Evolutionary conservation across 1,140 invertebrate genomes (phyloP).

Genomic region (Euwallacea fornicatus): DNA sequence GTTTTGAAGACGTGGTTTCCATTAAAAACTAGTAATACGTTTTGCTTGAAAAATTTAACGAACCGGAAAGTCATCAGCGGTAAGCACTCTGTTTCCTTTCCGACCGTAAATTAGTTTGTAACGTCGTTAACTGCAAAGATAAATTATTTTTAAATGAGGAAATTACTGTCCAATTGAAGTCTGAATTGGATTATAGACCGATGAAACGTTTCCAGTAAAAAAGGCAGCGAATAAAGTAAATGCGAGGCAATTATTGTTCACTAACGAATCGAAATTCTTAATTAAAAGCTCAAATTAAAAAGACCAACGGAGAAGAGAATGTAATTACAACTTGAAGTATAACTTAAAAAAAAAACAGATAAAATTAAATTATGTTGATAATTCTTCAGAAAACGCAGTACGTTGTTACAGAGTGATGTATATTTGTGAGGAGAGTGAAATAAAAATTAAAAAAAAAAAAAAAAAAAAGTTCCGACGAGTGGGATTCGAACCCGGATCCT

Average conservation of each 20-base stretch:
- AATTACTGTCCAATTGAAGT: constrained; percentile 5
- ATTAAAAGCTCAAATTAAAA: neutral
- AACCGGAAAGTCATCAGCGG: neutral
- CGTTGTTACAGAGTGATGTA: no score
- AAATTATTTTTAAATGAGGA: constrained; percentile 6
- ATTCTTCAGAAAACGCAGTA: no score
- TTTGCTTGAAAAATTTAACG: neutral
- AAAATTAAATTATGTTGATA: no score
- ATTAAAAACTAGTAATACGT: no score
- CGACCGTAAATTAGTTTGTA: neutral
- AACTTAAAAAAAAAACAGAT: no score
- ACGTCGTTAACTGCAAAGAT: constrained; percentile 1
- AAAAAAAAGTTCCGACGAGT: no score
- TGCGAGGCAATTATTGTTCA: neutral
- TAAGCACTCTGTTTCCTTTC: neutral
- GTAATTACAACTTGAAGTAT: no score
- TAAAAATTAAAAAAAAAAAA: no score
- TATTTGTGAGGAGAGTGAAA: no score
- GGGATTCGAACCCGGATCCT: no score
- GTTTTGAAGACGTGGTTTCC: no score
- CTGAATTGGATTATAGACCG: neutral
- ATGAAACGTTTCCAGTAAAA: neutral
- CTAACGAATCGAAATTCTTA: neutral
- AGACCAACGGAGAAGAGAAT: no score
- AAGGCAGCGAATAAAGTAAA: neutral